Evolutionary conservation across 1,140 invertebrate genomes (phyloP), one percentile per base, ranked within the genome.

Genomic region (Drosophila repleta): DNA sequence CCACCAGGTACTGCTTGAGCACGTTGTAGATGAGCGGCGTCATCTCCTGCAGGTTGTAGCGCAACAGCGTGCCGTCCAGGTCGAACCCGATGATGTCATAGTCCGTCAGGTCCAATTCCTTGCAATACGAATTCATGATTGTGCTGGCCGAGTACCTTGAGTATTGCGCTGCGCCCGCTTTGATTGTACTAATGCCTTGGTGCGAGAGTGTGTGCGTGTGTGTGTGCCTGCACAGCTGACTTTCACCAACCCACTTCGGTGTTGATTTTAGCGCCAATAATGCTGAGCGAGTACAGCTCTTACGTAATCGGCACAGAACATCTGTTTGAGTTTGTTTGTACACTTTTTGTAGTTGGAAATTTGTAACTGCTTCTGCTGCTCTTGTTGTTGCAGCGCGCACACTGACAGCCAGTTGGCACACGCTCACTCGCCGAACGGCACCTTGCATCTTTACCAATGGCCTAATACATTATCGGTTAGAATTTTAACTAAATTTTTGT

Each of bases 21-120:
- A 93, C 87, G 13, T 94, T 90, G 79, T 96, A 96, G 52, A 95
- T 94, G 58, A 96, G 82, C 39, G 93, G 89, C 17, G 95, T 92
- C 90, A 95, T 91, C 60, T 87, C 75, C 11, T 53, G 93, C 3
- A 96, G 88, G 74, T 96, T 95, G 70, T 96, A 97, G 51, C 93
- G 92, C 24, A 95, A 92, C 26, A 96, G 73, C 1, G 96, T 96
- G 79, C 96, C 95, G 76, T 97, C 96, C 65, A 97, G 92, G 92
- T 97, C 96, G 88, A 97, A 97, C 8, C 96, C 96, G 60, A 96
- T 93, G 61, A 95, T 96, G 80, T 96, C 95, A 82, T 96, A 97
- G 76, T 96, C 93, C 20, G 83, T 92, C 24, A 96, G 93, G 53
- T 79, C 92, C 37, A 95, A 93, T 17, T 87, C 71, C 63, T 90